Evolutionary conservation across 2,113 vertebrate species (phyloP).

Genomic region (Melospiza melodia): DNA sequence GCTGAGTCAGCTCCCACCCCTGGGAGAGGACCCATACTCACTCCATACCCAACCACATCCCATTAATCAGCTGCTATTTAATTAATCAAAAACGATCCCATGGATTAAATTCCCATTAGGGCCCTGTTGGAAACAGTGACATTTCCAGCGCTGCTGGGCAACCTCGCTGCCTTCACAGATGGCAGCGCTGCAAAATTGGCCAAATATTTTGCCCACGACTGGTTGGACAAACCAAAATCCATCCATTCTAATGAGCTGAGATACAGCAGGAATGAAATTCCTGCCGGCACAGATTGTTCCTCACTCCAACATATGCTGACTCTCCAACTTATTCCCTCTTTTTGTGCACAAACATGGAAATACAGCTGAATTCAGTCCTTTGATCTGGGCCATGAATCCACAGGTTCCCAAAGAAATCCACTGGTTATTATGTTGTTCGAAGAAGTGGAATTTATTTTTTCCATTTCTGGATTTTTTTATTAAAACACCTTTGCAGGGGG

Average conservation of each 20-base stretch:
- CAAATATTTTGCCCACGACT: background rate
- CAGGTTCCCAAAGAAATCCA: background rate
- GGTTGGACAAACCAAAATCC: background rate
- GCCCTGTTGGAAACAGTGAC: background rate
- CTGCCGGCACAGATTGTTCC: background rate
- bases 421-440: background rate
- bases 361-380: conserved; percentile 18
- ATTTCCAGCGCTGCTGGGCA: background rate
- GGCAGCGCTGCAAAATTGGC: background rate
- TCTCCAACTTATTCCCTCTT: background rate
- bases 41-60: background rate
- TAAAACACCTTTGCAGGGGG: background rate
- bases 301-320: background rate
- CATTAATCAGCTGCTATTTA: background rate
- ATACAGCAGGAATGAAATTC: background rate
- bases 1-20: background rate
- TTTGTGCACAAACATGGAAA: conserved; percentile 1
- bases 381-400: conserved; percentile 4
- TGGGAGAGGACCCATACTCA: background rate
- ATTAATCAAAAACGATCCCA: accelerated
- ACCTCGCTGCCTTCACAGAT: background rate
- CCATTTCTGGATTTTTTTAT: background rate
- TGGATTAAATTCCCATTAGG: background rate
- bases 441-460: background rate
- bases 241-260: background rate